Percentiles rank a stretch among this genome's conserved stretches.
Conservation (phyloP, 1,140 invertebrate species). For the Diachasma alloeum region DNA sequence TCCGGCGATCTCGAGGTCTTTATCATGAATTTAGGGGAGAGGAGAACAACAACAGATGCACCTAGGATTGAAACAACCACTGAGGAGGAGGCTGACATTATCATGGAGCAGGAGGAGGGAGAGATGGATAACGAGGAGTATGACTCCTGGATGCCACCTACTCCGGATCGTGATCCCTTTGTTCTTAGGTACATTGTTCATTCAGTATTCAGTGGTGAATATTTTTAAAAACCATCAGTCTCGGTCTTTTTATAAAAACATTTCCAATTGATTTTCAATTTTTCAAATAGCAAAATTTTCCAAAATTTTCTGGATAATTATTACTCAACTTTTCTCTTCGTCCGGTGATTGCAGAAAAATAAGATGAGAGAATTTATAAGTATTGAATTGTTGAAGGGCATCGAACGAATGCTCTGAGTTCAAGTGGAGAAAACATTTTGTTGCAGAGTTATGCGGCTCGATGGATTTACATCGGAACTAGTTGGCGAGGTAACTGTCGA, state of each 20-base stretch:
- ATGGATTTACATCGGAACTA: constrained; percentile 56
- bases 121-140: constrained; percentile 27
- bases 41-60: constrained; percentile 12
- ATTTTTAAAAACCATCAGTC: not conserved
- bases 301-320: too few relatives aligned
- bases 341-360: too few relatives aligned
- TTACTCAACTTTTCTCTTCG: too few relatives aligned
- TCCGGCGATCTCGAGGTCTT: constrained; percentile 72
- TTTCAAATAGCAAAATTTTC: too few relatives aligned
- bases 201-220: not conserved
- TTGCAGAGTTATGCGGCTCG: constrained; percentile 51
- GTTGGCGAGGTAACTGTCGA: constrained; percentile 55
- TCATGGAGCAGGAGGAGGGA: constrained; percentile 32
- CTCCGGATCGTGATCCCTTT: constrained; percentile 35
- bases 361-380: too few relatives aligned
- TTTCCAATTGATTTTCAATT: too few relatives aligned
- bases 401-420: not conserved
- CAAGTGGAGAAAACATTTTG: constrained; percentile 14
- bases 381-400: not conserved
- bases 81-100: constrained; percentile 31
- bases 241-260: too few relatives aligned
- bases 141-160: constrained; percentile 19
- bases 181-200: constrained; percentile 41
- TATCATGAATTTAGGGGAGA: constrained; percentile 53
- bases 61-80: constrained; percentile 24